Base-by-base conservation (phyloP, 2,888 invertebrate species). In the Lithophane leautieri region DNA sequence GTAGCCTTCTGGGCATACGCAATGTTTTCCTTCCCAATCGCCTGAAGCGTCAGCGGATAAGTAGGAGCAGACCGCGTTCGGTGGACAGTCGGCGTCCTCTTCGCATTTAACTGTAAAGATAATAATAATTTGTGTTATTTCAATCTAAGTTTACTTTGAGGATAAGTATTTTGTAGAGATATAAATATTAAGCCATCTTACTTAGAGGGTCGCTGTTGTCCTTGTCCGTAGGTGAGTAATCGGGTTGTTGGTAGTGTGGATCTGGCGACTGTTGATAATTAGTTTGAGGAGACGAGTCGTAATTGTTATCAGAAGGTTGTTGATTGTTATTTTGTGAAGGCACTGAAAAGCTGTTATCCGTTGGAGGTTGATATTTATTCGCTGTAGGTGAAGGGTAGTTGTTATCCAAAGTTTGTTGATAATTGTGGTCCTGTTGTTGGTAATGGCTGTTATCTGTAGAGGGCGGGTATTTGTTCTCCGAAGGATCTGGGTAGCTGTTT, bases 1-100 rank as follows among this genome's bases (percentile, higher is more conserved):
- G 94, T 97, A 99, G 7, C 98, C 99, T n/a, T 97, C 97, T 77
- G 97, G 98, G 91, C 99, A 99, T 63, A 97, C 97, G 91, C 99
- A 99, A 73, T 94, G 94, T 2, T 87, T 88, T 40, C 71, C 95
- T 94, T 66, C 84, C 86, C 76, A 89, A 85, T 73, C 88, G 84
- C 71, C 97, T 52, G 79, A 66, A 47, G 68, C 95, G 4, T 96
- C 95, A 47, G 96, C 93, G 28, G 91, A 87, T 42, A 87, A 81
- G 42, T 97, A 97, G 72, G 97, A 95, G 92, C 99, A 99, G 70
- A 98, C 97, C 9, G 99, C 99, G 91, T 98, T 97, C 25, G 97
- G 97, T 88, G 99, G 98, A 91, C 99, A 99, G 89, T 98, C 98
- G 86, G 98, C 97, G 77, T 98, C 97, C 52, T 97, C 97, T 90